A percentile compares a stretch with the other conserved stretches of the same genome.
Evolutionary conservation across 2,888 invertebrate species (phyloP).

Genomic region (Phania funesta): DNA sequence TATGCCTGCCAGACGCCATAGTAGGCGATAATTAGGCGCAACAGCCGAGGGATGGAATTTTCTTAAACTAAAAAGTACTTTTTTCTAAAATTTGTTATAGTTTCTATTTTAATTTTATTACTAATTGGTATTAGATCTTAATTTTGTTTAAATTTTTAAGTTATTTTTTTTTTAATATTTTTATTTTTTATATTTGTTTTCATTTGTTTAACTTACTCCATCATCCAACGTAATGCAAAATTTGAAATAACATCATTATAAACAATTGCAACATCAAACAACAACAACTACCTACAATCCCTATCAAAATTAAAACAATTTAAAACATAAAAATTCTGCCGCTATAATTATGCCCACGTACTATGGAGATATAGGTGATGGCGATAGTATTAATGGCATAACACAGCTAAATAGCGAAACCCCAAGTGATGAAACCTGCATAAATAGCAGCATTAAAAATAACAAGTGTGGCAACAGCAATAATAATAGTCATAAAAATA

Average conservation of each 20-base stretch:
- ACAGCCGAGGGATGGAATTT: constrained; percentile 36
- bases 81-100: not conserved
- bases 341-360: constrained; percentile 42
- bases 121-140: not conserved
- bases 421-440: constrained; percentile 64
- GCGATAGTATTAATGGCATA: constrained; percentile 72
- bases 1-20: constrained; percentile 26
- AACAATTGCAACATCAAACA: constrained; percentile 40
- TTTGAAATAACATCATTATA: constrained; percentile 34
- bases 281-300: not conserved
- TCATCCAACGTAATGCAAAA: constrained; percentile 39
- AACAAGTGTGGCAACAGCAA: constrained; percentile 56
- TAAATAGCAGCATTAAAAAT: constrained; percentile 51
- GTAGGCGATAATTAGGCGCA: constrained; percentile 54
- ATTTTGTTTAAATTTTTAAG: constrained; percentile 17
- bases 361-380: constrained; percentile 43
- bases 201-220: constrained; percentile 41
- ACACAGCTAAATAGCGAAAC: constrained; percentile 75
- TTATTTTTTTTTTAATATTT: constrained; percentile 62
- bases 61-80: not conserved
- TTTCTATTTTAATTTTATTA: not conserved
- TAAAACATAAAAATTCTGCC: not conserved
- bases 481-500: constrained; percentile 57
- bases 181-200: constrained; percentile 59
- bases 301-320: not conserved